Base-by-base conservation (phyloP, 2,113 vertebrate genomes). In the Oxyruncus cristatus region DNA sequence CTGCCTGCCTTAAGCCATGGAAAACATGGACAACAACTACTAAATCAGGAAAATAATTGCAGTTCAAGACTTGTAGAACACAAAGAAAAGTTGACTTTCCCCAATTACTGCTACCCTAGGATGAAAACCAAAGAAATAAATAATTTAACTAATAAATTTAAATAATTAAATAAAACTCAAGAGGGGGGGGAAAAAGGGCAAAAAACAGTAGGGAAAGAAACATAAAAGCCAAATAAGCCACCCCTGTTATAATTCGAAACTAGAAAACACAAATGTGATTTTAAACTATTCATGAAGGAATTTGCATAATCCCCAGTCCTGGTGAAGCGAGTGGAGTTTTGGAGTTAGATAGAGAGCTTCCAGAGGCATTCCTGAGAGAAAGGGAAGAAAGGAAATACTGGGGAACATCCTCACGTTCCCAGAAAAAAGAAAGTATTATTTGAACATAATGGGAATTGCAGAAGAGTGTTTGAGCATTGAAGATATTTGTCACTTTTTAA, bases 401-500 rank as follows among this genome's bases (percentile, higher is more conserved):
- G 27, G 47, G 42, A 93, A 92, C 24, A 77, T 17, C 46, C 32
- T 73, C 52, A 37, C 4, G 1, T 26, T 85, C 33, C 28, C 53
- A 61, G 21, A 21, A 41, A 35, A 27, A 39, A 59, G 49, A 67
- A 72, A 63, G 18, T 35, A 70, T 47, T 39, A 55, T 77, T 93
- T 75, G 52, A 93, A 65, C 44, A 86, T 58, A 93, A 94, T 63
- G 73, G 37, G 41, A 65, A 86, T 33, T 86, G 61, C 72, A 90
- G 50, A 79, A 72, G 30, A 83, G 32, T 79, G 65, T 80, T 93
- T 66, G 66, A 94, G 75, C 42, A 41, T 3, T 91, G 61, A 78
- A 93, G 68, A 61, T 89, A 95, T 94, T 94, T 95, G 93, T 91
- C 88, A 92, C 79, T 93, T 96, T 92, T 80, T 81, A 93, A 94